Base-by-base conservation (phyloP, 2,888 invertebrate genomes). In the Dolomedes plantarius region DNA sequence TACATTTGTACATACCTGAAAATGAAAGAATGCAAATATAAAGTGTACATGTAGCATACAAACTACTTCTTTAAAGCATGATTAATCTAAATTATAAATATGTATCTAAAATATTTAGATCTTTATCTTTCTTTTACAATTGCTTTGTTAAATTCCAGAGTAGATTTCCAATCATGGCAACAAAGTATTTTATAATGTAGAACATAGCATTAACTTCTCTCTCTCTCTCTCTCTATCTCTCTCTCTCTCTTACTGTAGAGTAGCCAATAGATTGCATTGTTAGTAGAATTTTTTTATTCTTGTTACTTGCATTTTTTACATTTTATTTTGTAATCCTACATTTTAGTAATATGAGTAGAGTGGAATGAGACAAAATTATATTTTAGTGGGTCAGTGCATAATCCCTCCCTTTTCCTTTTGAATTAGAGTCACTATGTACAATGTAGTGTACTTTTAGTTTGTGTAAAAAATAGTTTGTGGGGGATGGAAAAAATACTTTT, bases 301-400 rank as follows among this genome's bases (percentile, higher is more conserved):
- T 73, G 74, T 62, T 77, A 73, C 69, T 65, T 71, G 75, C 76
- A 78, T 86, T 78, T n/a, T 72, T 67, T 74, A 28, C 56, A 56
- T 74, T 86, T 71, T 46, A 71, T 76, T 31, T 68, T 46, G 11
- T 32, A 65, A 67, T 80, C 41, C 69, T 65, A 73, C 29, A 36
- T 65, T 76, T 75, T 86, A 86, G 79, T 74, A 36, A 62, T 56
- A 77, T 81, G 41, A 67, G 86, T 86, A 86, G 86, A 50, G 13
- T 86, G 86, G 86, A 86, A 86, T 86, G 86, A 79, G n/a, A n/a
- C n/a, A 41, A 65, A 46, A 68, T 79, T 79, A 74, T 79, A 86
- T 74, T 85, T 79, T 86, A 68, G 68, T 86, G 85, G 85, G 85
- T 86, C 85, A 86, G 85, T 86, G 85, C 85, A 73, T 68, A 67